A percentile compares a stretch with the other conserved stretches of the same genome.
Evolutionary conservation across 2,888 invertebrate genomes (phyloP).

Genomic region (Anthoptus insignis): DNA sequence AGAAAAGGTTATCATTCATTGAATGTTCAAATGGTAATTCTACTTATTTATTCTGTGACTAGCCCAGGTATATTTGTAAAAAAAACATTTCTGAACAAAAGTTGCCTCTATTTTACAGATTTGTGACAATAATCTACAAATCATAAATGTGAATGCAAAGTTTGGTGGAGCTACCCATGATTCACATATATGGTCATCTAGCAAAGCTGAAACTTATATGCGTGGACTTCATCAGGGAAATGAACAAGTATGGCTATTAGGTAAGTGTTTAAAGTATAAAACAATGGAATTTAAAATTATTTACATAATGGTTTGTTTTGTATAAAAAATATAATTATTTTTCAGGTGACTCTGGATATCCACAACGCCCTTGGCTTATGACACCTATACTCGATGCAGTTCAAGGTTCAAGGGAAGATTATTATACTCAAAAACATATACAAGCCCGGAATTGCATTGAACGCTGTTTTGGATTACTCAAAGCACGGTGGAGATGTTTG

Average conservation of each 20-base stretch:
- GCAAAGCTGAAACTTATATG: conserved; percentile 20
- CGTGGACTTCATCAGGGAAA: conserved; percentile 21
- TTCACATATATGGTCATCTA: conserved; percentile 34
- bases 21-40: conserved; percentile 48
- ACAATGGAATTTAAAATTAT: background rate
- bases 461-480: conserved; percentile 47
- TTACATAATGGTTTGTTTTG: conserved; percentile 1
- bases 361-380: conserved; percentile 23
- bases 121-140: conserved; percentile 39
- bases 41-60: background rate
- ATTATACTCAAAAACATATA: conserved; percentile 4
- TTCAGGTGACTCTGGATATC: conserved; percentile 27
- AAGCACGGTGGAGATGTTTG: conserved; percentile 49
- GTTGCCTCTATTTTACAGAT: conserved; percentile 28
- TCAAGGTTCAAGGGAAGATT: conserved; percentile 12
- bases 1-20: conserved; percentile 51
- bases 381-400: conserved; percentile 23
- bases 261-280: conserved; percentile 20
- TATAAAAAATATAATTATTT: conserved; percentile 18
- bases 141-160: conserved; percentile 20
- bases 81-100: background rate
- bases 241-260: conserved; percentile 36
- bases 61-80: background rate
- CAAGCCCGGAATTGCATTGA: conserved; percentile 41
- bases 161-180: conserved; percentile 44